Percentiles rank a stretch among this genome's conserved stretches.
phyloP scores from a whole-genome alignment of 2,113 vertebrate genomes.

The Orientallactaga bullata region DNA sequence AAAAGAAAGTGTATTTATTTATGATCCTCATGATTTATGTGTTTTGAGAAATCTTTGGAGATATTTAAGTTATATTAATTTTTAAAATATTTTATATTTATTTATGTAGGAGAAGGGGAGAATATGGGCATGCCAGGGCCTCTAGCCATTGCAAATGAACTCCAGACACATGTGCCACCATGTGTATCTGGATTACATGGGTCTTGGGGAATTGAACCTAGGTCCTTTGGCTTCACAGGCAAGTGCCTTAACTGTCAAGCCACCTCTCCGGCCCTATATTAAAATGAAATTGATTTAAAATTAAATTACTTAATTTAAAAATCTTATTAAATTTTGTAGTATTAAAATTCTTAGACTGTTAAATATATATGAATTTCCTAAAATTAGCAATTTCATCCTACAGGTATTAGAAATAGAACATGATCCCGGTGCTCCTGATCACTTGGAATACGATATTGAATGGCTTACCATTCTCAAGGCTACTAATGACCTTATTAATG shows the following conservation, averaged over 20 bases:
- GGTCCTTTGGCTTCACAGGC: no score
- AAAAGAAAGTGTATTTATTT: constrained; percentile 66
- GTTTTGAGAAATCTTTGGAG: constrained; percentile 31
- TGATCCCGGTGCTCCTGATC: constrained; percentile 90
- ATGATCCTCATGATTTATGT: constrained; percentile 39
- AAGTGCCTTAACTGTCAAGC: no score
- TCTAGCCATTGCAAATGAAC: no score
- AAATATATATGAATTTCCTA: constrained; percentile 41
- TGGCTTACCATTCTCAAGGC: constrained; percentile 96
- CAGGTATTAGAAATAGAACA: constrained; percentile 94
- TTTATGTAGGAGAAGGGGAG: no score
- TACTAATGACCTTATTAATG: constrained; percentile 92
- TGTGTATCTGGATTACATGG: no score
- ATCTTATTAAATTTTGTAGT: constrained; percentile 8
- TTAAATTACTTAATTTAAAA: constrained; percentile 21
- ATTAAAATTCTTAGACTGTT: constrained; percentile 48
- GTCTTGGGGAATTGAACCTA: no score
- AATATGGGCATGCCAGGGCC: no score
- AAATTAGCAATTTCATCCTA: not conserved
- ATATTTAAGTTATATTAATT: constrained; percentile 24
- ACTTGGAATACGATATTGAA: constrained; percentile 95
- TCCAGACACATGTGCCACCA: no score
- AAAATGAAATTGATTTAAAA: not conserved
- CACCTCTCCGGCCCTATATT: no score
- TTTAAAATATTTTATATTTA: no score